phyloP scores from a whole-genome alignment of 2,888 invertebrate species.

The Melanargia galathea region DNA sequence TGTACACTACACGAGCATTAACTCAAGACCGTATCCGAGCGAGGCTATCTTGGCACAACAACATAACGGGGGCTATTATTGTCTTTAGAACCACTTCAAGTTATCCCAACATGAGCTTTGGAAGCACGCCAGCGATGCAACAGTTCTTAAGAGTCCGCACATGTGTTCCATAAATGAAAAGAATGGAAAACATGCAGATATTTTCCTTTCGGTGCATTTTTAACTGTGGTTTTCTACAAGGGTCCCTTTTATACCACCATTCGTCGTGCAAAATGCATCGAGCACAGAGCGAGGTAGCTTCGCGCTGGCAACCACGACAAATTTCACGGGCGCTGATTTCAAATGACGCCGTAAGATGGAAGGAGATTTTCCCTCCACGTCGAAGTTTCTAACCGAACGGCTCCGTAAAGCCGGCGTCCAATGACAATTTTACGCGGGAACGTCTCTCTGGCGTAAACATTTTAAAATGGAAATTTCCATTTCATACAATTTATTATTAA shows the following conservation, averaged over 20 bases:
- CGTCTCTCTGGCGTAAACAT: conserved; percentile 47
- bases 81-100: conserved; percentile 60
- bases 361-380: conserved; percentile 64
- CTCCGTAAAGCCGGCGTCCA: conserved; percentile 51
- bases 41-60: conserved; percentile 48
- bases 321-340: conserved; percentile 74
- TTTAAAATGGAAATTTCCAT: conserved; percentile 47
- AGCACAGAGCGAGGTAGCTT: conserved; percentile 43
- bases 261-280: conserved; percentile 44
- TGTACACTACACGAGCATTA: conserved; percentile 29
- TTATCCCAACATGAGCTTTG: conserved; percentile 64
- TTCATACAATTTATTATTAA: conserved; percentile 34
- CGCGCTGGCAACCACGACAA: conserved; percentile 62
- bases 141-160: conserved; percentile 68
- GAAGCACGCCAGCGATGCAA: conserved; percentile 68
- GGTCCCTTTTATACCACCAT: conserved; percentile 36
- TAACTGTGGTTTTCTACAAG: conserved; percentile 32
- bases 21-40: conserved; percentile 39
- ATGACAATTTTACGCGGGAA: conserved; percentile 54
- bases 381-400: conserved; percentile 70
- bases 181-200: conserved; percentile 21
- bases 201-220: conserved; percentile 32
- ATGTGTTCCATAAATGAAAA: conserved; percentile 39
- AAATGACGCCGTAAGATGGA: conserved; percentile 63
- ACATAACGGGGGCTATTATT: conserved; percentile 51